Evolutionary conservation across 2,113 vertebrate species (phyloP), one percentile per base, ranked within the genome.

Genomic region (Benitochromis conjunctus): DNA sequence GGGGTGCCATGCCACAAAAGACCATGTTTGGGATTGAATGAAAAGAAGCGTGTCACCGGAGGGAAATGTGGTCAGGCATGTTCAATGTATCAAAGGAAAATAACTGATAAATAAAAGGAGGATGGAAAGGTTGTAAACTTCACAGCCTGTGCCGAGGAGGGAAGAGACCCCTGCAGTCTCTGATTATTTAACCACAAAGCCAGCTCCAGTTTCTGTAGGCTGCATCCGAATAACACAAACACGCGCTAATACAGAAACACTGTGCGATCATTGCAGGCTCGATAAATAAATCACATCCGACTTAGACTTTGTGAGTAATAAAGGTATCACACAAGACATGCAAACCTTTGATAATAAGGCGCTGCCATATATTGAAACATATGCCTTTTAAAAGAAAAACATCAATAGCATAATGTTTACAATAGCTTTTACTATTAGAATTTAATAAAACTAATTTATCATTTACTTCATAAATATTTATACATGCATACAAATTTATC

Each of bases 91-190:
- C 90, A 90, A 94, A 94, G 88, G 91, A 94, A 91, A 89, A 90
- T 88, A 81, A 89, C 83, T 91, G 94, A 94, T 94, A 88, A 94
- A 94, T 95, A 94, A 91, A 94, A 92, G 90, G 93, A 94, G 94
- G 94, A 95, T 87, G 94, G 92, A 93, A 82, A 91, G 87, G 94
- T 94, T 94, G 94, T 94, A 94, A 95, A 96, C 94, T 95, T 95
- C 92, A 94, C 93, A 95, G 93, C 91, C 89, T 85, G 86, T 74
- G 81, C 79, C 2, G 83, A 87, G 82, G 83, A 89, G 89, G 94
- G 87, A 94, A 92, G 86, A 85, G 82, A 89, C 93, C 93, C 94
- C 93, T 62, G 89, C 54, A 24, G 93, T 80, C 82, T 92, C 48
- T 93, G 95, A 93, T 95, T 95, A 94, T 95, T 95, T 93, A 87